phyloP scores from a whole-genome alignment of 2,797 vertebrate genomes.

The Liasis olivaceus region DNA sequence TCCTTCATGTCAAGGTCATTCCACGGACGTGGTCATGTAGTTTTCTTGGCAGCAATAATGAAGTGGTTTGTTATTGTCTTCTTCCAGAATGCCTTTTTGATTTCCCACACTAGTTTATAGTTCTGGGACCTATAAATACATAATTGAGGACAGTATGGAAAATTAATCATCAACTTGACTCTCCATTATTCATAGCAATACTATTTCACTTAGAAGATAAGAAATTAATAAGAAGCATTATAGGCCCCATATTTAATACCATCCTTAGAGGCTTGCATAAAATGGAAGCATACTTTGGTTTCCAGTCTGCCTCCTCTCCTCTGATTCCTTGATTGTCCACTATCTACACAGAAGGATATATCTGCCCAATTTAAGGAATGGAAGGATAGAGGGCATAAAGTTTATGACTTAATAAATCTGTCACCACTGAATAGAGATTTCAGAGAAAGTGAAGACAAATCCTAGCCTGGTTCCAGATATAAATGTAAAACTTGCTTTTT shows the following conservation, averaged over 20 bases:
- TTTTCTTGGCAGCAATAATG: background rate
- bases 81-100: background rate
- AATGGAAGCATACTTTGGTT: background rate
- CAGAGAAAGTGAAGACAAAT: background rate
- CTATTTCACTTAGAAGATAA: background rate
- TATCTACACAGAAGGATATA: background rate
- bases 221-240: background rate
- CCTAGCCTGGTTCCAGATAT: background rate
- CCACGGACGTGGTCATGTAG: background rate
- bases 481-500: background rate
- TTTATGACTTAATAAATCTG: background rate
- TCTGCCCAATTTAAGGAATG: too few relatives aligned
- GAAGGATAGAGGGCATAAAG: background rate
- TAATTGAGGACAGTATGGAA: background rate
- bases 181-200: background rate
- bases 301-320: background rate
- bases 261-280: background rate
- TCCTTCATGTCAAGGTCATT: background rate
- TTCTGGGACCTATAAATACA: background rate
- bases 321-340: background rate
- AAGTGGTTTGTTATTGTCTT: background rate
- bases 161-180: background rate
- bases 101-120: background rate
- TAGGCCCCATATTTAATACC: background rate
- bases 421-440: background rate